These are phyloP conservation scores for Eristalis intricaria DNA, from an alignment of 2,888 invertebrate species.

Conservation along the genomic window DNA sequence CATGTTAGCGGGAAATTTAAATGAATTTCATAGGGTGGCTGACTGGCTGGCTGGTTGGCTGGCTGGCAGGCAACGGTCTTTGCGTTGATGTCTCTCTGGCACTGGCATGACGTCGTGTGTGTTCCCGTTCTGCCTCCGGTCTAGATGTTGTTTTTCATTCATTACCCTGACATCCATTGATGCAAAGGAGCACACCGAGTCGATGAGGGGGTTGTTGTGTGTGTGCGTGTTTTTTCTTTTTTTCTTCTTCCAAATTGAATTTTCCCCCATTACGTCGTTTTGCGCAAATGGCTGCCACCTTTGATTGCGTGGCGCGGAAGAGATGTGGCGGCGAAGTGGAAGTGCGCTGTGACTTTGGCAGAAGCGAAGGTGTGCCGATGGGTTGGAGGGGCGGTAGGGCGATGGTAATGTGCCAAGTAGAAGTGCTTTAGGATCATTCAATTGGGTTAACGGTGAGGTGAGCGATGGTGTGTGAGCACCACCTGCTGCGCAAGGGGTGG, in stretches of 20 bases:
- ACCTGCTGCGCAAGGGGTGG: background rate
- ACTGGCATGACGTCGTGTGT: background rate
- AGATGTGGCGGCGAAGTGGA: background rate
- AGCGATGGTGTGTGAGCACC: background rate
- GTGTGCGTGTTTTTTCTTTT: background rate
- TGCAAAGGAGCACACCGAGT: background rate
- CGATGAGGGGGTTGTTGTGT: background rate
- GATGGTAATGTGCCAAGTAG: background rate
- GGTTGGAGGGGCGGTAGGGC: background rate
- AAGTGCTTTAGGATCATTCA: background rate
- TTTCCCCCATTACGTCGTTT: constrained; percentile 3
- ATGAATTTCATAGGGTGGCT: constrained; percentile 39
- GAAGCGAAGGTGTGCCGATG: background rate
- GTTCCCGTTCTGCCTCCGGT: background rate
- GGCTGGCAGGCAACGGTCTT: background rate
- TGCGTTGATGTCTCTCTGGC: background rate
- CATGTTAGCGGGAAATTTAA: constrained; percentile 60
- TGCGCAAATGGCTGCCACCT: background rate
- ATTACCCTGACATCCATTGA: constrained; percentile 29
- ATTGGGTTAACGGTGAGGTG: background rate
- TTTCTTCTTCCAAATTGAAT: constrained; percentile 11
- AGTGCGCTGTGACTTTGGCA: background rate
- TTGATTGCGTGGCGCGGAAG: background rate
- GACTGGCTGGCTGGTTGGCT: background rate
- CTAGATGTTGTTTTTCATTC: constrained; percentile 19